Evolutionary conservation across 1,140 invertebrate species (phyloP), one percentile per base, ranked within the genome.

Genomic region (Caerostris extrusa): DNA sequence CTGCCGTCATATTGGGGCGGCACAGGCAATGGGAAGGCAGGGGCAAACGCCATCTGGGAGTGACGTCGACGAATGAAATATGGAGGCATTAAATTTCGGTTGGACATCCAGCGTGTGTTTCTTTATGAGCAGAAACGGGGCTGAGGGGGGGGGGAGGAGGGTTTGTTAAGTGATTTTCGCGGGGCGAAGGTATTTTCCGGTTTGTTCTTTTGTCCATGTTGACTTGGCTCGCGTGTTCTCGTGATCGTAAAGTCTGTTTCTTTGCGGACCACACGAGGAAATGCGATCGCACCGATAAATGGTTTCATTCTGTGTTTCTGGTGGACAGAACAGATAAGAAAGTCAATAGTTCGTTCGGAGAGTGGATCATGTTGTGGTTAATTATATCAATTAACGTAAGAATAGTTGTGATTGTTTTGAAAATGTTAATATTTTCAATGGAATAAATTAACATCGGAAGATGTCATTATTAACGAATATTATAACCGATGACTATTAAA

Each of bases 41-140:
- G 53, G 50, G 50, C 55, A 8, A 58, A 90, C 89, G 89, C 69
- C 89, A 90, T 34, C 89, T 90, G 89, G 89, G 8, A 34, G 67
- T 90, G 89, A 90, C 89, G 89, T n/a, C 55, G 69, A n/a, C 89
- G 61, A 90, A 90, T 90, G 89, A 90, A 90, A 90, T 90, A 90
- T 90, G 89, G 81, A 58, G 67, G 89, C 89, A 90, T 90, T 90
- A 90, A 90, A 90, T 81, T 81, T 64, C 89, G 71, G 71, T 77
- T 50, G 71, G 71, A 77, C 71, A 77, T 77, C 71, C 19, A 57
- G 19, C 69, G 53, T 53, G 17, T 67, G 14, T 81, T 57, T 77
- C 53, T 60, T 60, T 77, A 81, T 19, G 89, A 56, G n/a, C 19
- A 7, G 17, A 17, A 67, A 34, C 34, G 34, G 34, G 34, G 34